Evolutionary conservation across 1,140 invertebrate genomes (phyloP), one percentile per base, ranked within the genome.

Genomic region (Scylla paramamosain): DNA sequence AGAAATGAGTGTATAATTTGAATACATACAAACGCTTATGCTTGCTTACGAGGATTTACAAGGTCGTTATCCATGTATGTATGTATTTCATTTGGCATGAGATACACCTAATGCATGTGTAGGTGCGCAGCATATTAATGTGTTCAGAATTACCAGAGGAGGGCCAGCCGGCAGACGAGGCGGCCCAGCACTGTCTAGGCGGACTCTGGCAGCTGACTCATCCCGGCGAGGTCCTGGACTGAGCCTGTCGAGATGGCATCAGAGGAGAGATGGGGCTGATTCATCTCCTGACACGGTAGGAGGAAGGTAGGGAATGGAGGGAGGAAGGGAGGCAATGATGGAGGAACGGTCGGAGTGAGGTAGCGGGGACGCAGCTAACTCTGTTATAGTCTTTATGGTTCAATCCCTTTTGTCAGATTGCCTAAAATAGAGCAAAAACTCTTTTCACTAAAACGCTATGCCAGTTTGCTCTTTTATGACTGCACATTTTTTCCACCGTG

Each of bases 61-160:
- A 8, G 31, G n/a, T 88, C 31, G 12, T 88, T 46, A 88, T 88
- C 86, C 86, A 32, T 25, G 86, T 46, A 46, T 88, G 86, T 88
- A 20, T 88, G 45, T 88, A 88, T 88, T 45, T 46, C 32, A 88
- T 39, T 88, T 3, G 86, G 86, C 45, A 88, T 32, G 86, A 45
- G 29, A 7, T 32, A 46, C 86, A 88, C 3, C 45, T 39, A 45
- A 46, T 88, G 29, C 31, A 3, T 10, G 86, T 32, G 86, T 29
- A 46, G 31, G 86, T 88, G 86, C n/a, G 45, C 86, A 88, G 86
- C 45, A 32, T 88, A 28, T 88, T 45, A 88, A 46, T 46, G 45
- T 31, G 86, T 88, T 45, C 45, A 29, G 45, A 45, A 88, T 32
- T 88, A 88, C 45, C 67, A 20, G n/a, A 20, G 25, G 67, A 77